phyloP scores from a whole-genome alignment of 1,140 invertebrate species.

The Conus betulinus region DNA sequence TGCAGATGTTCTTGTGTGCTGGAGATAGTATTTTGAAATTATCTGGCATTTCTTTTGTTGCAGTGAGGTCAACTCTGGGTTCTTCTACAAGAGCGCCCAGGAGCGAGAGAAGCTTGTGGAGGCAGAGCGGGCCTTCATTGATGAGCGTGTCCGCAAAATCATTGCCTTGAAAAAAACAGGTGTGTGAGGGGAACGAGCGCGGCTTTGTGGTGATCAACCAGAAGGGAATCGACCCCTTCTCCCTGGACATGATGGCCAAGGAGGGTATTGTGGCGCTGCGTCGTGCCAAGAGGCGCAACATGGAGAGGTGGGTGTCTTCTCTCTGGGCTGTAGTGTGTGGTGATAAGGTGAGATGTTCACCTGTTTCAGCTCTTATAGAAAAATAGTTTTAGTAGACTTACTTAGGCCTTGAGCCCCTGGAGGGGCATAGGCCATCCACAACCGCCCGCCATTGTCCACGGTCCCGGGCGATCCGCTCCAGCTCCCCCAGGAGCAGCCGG shows the following conservation, averaged over 20 bases:
- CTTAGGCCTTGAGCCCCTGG: too few relatives aligned
- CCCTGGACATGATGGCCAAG: slow-evolving; percentile 95
- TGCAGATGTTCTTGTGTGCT: too few relatives aligned
- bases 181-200: slow-evolving; percentile 81
- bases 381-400: too few relatives aligned
- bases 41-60: slow-evolving; percentile 40
- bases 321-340: too few relatives aligned
- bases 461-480: too few relatives aligned
- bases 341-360: too few relatives aligned
- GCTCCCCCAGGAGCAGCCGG: too few relatives aligned
- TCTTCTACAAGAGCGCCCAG: slow-evolving; percentile 97
- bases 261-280: slow-evolving; percentile 96
- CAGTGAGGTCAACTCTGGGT: slow-evolving; percentile 96
- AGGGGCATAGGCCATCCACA: too few relatives aligned
- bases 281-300: slow-evolving; percentile 97
- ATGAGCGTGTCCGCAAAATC: slow-evolving; percentile 95
- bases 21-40: too few relatives aligned
- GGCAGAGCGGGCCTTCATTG: slow-evolving; percentile 98
- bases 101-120: slow-evolving; percentile 96
- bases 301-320: slow-evolving; percentile 84
- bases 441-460: too few relatives aligned
- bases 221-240: slow-evolving; percentile 99
- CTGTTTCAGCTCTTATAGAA: too few relatives aligned
- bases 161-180: slow-evolving; percentile 96
- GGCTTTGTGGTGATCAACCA: slow-evolving; percentile 98